A percentile compares a stretch with the other conserved stretches of the same genome.
Conservation (phyloP, 2,888 invertebrate species). For the Opisthograptis luteolata region DNA sequence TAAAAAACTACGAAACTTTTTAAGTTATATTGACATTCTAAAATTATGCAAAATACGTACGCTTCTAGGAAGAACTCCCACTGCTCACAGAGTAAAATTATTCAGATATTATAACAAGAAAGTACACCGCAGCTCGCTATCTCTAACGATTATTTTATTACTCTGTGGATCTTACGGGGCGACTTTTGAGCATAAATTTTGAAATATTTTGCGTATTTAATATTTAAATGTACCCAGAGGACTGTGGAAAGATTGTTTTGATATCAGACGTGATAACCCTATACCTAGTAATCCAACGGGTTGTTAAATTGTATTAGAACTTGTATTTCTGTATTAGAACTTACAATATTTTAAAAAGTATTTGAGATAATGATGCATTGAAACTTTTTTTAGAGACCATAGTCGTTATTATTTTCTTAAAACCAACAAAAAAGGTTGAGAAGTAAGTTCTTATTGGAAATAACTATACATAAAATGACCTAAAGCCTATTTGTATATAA, state of each 20-base stretch:
- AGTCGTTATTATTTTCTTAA: too few relatives aligned
- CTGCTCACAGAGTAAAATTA: constrained; percentile 33
- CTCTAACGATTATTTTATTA: constrained; percentile 56
- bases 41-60: constrained; percentile 15
- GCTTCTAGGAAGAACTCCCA: constrained; percentile 4
- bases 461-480: too few relatives aligned
- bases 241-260: constrained; percentile 13
- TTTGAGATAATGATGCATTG: too few relatives aligned
- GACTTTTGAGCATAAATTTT: constrained; percentile 34
- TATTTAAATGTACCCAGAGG: constrained; percentile 12
- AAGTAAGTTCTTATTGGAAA: too few relatives aligned
- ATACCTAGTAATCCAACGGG: too few relatives aligned
- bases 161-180: constrained; percentile 35
- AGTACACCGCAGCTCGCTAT: constrained; percentile 38
- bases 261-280: background rate
- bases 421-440: too few relatives aligned
- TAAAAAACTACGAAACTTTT: background rate
- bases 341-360: too few relatives aligned
- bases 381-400: too few relatives aligned
- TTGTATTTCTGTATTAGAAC: too few relatives aligned
- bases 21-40: background rate
- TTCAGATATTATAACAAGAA: constrained; percentile 34
- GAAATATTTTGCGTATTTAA: constrained; percentile 26
- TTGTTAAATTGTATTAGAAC: too few relatives aligned
- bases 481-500: too few relatives aligned